Conservation (phyloP, 2,113 vertebrate genomes). For the Alaudala cheleensis region DNA sequence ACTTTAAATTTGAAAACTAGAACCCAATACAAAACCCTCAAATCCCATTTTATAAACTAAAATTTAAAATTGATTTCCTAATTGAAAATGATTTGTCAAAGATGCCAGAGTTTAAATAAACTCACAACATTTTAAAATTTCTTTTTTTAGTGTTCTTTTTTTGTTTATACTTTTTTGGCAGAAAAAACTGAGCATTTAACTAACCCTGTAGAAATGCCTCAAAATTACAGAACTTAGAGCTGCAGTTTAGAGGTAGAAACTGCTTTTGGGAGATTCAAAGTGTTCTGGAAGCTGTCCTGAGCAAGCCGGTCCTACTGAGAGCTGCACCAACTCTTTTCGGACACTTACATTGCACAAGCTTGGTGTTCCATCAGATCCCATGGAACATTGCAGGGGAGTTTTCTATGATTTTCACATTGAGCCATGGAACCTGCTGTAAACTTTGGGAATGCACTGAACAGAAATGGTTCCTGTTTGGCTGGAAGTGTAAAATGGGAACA, state of each 20-base stretch:
- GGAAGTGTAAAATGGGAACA: neutral
- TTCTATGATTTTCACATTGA: neutral
- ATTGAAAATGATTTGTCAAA: neutral
- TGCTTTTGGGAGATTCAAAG: neutral
- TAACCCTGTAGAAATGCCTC: neutral
- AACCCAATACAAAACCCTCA: neutral
- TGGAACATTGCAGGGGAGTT: neutral
- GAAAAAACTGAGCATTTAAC: neutral
- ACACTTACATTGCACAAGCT: fast-evolving
- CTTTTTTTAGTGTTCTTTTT: neutral
- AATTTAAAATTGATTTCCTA: neutral
- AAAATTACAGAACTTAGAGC: neutral
- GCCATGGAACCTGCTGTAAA: neutral
- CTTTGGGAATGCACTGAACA: neutral
- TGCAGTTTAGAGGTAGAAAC: neutral
- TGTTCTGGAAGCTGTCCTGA: neutral
- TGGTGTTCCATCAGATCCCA: fast-evolving
- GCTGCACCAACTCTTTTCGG: neutral
- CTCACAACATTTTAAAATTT: neutral
- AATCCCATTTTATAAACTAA: neutral
- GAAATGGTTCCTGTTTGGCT: neutral
- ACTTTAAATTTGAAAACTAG: neutral
- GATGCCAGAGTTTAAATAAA: neutral
- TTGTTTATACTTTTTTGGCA: neutral
- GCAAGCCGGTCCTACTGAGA: neutral